phyloP scores from a whole-genome alignment of 1,140 invertebrate species.

The Leptinotarsa lineolata region DNA sequence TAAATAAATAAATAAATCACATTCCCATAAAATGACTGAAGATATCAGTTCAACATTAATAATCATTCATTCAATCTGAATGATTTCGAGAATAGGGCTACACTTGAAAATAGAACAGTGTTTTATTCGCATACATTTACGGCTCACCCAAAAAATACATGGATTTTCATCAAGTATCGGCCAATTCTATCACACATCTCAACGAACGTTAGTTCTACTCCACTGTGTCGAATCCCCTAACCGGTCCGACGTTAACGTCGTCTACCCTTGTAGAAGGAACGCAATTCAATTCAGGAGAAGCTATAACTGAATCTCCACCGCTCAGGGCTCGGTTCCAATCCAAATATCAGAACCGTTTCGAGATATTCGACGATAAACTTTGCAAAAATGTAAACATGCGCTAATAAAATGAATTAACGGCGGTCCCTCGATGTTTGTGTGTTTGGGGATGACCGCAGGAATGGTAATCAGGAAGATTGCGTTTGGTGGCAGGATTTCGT shows the following conservation, averaged over 20 bases:
- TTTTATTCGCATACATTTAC: too few species aligned
- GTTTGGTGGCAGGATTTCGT: too few species aligned
- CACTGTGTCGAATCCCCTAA: neutral
- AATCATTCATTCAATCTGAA: too few species aligned
- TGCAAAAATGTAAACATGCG: neutral
- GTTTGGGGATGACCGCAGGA: neutral
- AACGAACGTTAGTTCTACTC: neutral
- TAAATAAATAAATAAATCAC: too few species aligned
- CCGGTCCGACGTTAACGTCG: neutral
- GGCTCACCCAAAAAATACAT: too few species aligned
- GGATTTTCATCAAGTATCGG: neutral
- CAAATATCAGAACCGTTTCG: constrained; percentile 20
- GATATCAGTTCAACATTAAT: too few species aligned
- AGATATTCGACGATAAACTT: neutral
- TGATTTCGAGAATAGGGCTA: too few species aligned
- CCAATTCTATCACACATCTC: neutral
- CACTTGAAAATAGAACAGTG: too few species aligned
- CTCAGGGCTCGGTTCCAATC: neutral
- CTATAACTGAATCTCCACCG: constrained; percentile 37
- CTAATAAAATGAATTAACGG: neutral
- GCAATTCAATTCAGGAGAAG: constrained; percentile 42
- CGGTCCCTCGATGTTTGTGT: neutral
- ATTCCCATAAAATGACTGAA: too few species aligned
- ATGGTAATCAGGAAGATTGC: too few species aligned
- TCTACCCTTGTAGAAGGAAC: constrained; percentile 38